Base-by-base conservation (phyloP, 2,797 vertebrate species). In the Anguilla pacifica region DNA sequence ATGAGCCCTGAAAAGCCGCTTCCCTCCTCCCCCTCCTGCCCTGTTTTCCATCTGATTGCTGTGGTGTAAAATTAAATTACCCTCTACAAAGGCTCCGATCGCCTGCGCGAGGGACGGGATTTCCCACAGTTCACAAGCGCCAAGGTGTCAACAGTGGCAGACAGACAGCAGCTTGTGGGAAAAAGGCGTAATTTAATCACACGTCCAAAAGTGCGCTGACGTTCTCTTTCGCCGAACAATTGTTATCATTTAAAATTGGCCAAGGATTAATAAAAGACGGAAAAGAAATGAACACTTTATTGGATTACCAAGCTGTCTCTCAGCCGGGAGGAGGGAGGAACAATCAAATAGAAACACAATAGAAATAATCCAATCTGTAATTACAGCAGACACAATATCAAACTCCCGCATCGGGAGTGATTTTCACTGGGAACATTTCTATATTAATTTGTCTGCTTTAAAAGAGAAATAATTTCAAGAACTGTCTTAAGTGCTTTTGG, bases 11-110 rank as follows among this genome's bases (percentile, higher is more conserved):
- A 96, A 95, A 95, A 92, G 92, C 92, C 93, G 92, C 91, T 94
- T 91, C 91, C 85, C 84, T 79, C 81, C 89, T 90, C 91, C 88
- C 35, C 88, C 88, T 79, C 85, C 39, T 87, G 28, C 91, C 82
- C 83, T 87, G 87, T 90, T 90, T 86, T 88, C 86, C 94, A 91
- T 94, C 92, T 94, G 92, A 95, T 92, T 93, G 93, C 94, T 94
- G 93, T 94, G 94, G 94, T 95, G 95, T 95, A 95, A 96, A 96
- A 96, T 95, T 95, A 92, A 96, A 96, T 96, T 96, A 95, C 94
- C 89, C 93, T 94, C 95, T 94, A 95, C 94, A 96, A 96, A 94
- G 94, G 85, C 0, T 89, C 91, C 90, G 88, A 89, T 92, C 92
- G 93, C 86, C 93, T 91, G 91, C 92, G 89, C 93, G 93, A 94